These are phyloP conservation scores for Pteromalus puparum DNA, from an alignment of 1,140 invertebrate species.

Conservation along the genomic window DNA sequence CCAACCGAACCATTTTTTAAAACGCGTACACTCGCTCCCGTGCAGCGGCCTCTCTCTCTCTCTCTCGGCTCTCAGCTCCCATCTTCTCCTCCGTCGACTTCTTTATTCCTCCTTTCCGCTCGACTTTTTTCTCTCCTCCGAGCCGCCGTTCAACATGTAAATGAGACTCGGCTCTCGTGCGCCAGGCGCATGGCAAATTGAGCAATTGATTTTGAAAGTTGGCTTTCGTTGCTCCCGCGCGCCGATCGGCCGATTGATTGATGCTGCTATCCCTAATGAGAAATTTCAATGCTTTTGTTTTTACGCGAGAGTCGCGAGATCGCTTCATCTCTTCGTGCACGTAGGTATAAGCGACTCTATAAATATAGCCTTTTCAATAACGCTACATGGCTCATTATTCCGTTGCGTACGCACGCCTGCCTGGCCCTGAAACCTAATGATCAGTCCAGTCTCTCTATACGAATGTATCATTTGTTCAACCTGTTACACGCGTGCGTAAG, in stretches of 20 bases:
- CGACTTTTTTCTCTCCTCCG: neutral
- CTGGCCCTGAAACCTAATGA: slow-evolving; percentile 16
- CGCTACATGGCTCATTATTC: neutral
- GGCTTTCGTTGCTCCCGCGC: neutral
- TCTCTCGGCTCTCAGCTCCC: neutral
- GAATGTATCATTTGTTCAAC: slow-evolving; percentile 8
- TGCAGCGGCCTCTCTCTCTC: neutral
- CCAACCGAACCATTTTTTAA: slow-evolving; percentile 28
- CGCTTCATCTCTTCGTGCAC: too few species aligned
- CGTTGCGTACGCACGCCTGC: neutral
- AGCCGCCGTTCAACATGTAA: slow-evolving; percentile 23
- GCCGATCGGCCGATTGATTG: slow-evolving; percentile 30
- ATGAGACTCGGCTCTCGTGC: neutral
- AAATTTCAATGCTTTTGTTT: slow-evolving; percentile 2
- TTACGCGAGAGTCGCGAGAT: too few species aligned
- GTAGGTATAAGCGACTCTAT: neutral
- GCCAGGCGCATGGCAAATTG: slow-evolving; percentile 24
- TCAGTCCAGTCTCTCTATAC: neutral
- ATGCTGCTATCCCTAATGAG: slow-evolving; percentile 22
- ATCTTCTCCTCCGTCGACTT: neutral
- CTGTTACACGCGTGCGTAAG: neutral
- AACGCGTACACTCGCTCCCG: neutral
- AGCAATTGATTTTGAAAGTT: slow-evolving; percentile 40
- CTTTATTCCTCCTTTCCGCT: neutral
- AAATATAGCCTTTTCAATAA: slow-evolving; percentile 8